Evolutionary conservation across 2,888 invertebrate species (phyloP).

Genomic region (Eilema depressum): DNA sequence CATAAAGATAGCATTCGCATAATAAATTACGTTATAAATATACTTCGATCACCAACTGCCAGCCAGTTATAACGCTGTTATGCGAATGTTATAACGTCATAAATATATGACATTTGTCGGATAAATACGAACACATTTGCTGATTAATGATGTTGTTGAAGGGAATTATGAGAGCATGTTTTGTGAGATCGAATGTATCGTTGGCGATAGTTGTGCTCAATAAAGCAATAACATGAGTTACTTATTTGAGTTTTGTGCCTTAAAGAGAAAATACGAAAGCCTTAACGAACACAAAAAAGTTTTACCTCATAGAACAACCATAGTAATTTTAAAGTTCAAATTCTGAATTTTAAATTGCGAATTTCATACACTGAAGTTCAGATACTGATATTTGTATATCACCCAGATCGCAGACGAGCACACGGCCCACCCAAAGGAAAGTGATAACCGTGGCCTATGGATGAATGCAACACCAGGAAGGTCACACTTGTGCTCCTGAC

Average conservation of each 20-base stretch:
- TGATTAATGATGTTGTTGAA: not conserved
- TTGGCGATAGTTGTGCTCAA: not conserved
- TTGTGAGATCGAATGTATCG: not conserved
- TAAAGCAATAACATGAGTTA: not conserved
- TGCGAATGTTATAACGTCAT: not conserved
- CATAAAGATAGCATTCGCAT: not conserved
- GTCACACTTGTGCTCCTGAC: too few species aligned
- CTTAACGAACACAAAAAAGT: too few species aligned
- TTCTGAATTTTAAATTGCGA: too few species aligned
- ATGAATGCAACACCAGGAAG: too few species aligned
- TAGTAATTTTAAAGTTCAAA: too few species aligned
- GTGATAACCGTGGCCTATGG: too few species aligned
- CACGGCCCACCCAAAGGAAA: too few species aligned
- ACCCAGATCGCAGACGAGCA: too few species aligned
- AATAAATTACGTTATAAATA: conserved; percentile 2
- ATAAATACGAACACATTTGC: not conserved
- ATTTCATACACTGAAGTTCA: too few species aligned
- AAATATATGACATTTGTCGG: not conserved
- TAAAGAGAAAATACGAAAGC: not conserved
- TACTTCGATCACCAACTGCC: conserved; percentile 7
- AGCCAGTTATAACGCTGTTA: conserved; percentile 6
- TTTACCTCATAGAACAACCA: too few species aligned
- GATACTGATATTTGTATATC: too few species aligned
- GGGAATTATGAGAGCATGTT: not conserved
- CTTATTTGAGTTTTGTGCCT: not conserved